Evolutionary conservation across 2,797 vertebrate genomes (phyloP).

Genomic region (Melanogrammus aeglefinus): DNA sequence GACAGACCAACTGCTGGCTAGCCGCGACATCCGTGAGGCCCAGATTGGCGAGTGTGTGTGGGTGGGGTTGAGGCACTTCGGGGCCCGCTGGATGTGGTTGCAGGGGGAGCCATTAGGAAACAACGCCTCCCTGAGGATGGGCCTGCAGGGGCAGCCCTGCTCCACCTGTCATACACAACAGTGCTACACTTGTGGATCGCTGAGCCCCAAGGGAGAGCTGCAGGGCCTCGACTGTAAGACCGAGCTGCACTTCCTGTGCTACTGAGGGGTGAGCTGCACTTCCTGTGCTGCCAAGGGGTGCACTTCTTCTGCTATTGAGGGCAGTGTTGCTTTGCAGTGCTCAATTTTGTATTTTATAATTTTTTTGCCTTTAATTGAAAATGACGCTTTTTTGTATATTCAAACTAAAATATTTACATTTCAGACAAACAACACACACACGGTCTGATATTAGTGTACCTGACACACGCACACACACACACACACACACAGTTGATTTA

Average conservation of each 20-base stretch:
- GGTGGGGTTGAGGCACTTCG: constrained; percentile 54
- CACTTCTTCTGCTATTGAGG: background rate
- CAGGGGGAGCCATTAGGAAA: constrained; percentile 18
- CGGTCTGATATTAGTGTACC: too few relatives aligned
- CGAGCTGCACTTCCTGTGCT: background rate
- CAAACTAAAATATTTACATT: background rate
- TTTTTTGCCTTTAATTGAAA: background rate
- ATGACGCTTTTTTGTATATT: background rate
- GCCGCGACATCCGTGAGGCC: background rate
- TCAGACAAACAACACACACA: background rate
- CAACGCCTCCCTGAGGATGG: constrained; percentile 6
- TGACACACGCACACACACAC: background rate
- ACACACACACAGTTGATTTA: too few relatives aligned
- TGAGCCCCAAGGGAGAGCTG: background rate
- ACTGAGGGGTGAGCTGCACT: background rate
- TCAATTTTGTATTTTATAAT: background rate
- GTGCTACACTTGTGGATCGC: background rate
- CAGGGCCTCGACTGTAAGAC: background rate
- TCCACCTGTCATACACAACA: background rate
- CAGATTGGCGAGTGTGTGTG: constrained; percentile 30
- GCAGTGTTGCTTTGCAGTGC: background rate
- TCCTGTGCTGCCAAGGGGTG: background rate
- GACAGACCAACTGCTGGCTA: constrained; percentile 5
- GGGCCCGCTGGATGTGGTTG: constrained; percentile 54
- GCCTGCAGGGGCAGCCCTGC: background rate